Evolutionary conservation across 2,113 vertebrate genomes (phyloP).

Genomic region (Chionomys nivalis): DNA sequence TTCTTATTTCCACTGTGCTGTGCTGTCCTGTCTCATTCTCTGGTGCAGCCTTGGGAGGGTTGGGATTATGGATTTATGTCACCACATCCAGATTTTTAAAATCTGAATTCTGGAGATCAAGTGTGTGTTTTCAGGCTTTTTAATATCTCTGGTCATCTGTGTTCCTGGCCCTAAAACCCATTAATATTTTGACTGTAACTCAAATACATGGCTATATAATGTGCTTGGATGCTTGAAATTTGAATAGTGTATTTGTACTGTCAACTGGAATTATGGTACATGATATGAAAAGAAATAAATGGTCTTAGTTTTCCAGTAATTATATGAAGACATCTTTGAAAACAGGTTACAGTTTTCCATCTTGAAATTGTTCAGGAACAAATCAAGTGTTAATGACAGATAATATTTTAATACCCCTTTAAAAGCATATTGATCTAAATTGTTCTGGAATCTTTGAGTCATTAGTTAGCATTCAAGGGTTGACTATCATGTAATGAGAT

Average conservation of each 20-base stretch:
- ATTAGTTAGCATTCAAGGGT: constrained; percentile 74
- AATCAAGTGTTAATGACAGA: constrained; percentile 47
- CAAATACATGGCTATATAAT: not conserved
- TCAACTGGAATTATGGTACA: not conserved
- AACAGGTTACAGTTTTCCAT: not conserved
- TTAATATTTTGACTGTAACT: not conserved
- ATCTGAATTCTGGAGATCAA: not conserved
- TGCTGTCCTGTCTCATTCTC: not conserved
- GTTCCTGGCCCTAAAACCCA: not conserved
- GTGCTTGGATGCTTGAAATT: not conserved
- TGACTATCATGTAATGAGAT: constrained; percentile 61
- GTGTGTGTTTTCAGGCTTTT: not conserved
- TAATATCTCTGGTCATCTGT: not conserved
- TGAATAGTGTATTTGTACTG: not conserved
- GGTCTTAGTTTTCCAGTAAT: constrained; percentile 2
- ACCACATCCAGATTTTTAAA: not conserved
- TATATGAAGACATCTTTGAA: constrained; percentile 39
- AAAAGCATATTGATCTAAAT: constrained; percentile 66
- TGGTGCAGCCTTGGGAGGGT: too few species aligned
- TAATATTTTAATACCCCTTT: constrained; percentile 62
- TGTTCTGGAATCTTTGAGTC: constrained; percentile 60
- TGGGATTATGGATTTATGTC: not conserved
- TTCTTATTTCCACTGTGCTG: not conserved
- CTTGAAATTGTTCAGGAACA: constrained; percentile 44
- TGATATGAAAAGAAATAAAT: not conserved